Conservation (phyloP, 1,140 invertebrate species). For the Drosophila serrata region DNA sequence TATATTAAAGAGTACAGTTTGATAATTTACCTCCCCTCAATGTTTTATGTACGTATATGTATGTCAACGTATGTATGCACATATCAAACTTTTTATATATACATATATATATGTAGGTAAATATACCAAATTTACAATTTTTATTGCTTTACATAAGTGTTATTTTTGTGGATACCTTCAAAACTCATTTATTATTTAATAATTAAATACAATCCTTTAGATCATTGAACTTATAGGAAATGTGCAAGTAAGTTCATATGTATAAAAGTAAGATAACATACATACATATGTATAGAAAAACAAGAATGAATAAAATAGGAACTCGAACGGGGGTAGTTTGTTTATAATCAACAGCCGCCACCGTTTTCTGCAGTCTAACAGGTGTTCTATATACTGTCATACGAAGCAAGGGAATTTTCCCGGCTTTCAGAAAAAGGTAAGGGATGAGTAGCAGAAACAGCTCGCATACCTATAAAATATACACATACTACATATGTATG, state of each 20-base stretch:
- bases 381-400: constrained; percentile 2
- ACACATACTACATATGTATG: background rate
- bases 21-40: too few relatives aligned
- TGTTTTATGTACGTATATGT: too few relatives aligned
- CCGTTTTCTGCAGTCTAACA: constrained; percentile 10
- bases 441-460: constrained; percentile 3
- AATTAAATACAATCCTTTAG: background rate
- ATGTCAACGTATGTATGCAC: too few relatives aligned
- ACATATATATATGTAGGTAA: background rate
- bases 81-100: too few relatives aligned
- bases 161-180: too few relatives aligned
- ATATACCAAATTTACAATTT: too few relatives aligned
- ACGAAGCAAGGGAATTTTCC: constrained; percentile 8
- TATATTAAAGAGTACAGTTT: too few relatives aligned
- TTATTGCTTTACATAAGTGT: too few relatives aligned
- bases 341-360: constrained; percentile 11
- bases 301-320: background rate
- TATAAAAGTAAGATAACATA: background rate
- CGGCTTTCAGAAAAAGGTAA: constrained; percentile 1
- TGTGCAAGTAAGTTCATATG: constrained; percentile 2
- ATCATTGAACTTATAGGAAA: constrained; percentile 10
- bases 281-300: too few relatives aligned
- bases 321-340: constrained; percentile 6
- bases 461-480: background rate
- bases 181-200: background rate